These are phyloP conservation scores for Nebria ingens DNA, from an alignment of 1,140 invertebrate species.

Conservation along the genomic window DNA sequence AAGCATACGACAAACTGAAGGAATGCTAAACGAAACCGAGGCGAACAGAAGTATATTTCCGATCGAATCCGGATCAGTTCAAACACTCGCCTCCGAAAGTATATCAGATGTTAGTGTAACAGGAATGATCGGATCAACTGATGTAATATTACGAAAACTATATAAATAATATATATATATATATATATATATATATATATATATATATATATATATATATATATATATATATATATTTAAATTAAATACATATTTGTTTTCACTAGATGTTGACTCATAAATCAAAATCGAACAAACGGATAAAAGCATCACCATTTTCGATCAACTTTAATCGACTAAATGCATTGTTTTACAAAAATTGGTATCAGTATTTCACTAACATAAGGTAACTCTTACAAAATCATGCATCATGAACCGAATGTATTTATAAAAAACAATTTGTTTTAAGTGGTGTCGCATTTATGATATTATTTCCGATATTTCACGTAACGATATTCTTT, in stretches of 20 bases:
- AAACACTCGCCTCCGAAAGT: not conserved
- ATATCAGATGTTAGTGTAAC: not conserved
- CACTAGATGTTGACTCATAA: not conserved
- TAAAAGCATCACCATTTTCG: not conserved
- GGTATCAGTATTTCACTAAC: constrained; percentile 26
- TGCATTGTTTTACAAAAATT: constrained; percentile 26
- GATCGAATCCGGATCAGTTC: not conserved
- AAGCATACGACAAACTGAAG: constrained; percentile 49
- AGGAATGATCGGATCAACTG: constrained; percentile 14
- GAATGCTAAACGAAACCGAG: not conserved
- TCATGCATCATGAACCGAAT: not conserved
- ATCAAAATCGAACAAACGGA: constrained; percentile 17
- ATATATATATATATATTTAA: not conserved
- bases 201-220: not conserved
- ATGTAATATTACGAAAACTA: constrained; percentile 13
- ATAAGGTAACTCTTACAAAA: constrained; percentile 16
- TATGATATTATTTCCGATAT: constrained; percentile 66
- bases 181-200: not conserved
- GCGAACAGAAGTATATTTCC: constrained; percentile 12
- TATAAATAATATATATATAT: not conserved
- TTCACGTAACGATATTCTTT: constrained; percentile 73
- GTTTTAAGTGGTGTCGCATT: constrained; percentile 62
- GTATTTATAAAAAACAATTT: constrained; percentile 16
- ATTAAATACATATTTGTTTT: not conserved
- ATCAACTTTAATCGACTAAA: constrained; percentile 19